Base-by-base conservation (phyloP, 1,140 invertebrate species). In the Delia radicum region DNA sequence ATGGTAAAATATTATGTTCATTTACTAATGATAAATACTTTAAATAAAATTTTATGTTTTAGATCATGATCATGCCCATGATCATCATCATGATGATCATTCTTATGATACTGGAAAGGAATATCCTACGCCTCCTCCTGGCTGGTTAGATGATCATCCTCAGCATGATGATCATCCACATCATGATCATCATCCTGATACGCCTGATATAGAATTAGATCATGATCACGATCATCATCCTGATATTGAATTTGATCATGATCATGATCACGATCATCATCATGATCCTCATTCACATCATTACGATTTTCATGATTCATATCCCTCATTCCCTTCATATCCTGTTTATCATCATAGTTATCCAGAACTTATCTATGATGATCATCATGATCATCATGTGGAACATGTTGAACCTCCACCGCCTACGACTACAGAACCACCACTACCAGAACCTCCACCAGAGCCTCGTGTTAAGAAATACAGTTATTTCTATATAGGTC, bases 401-500 rank as follows among this genome's bases (percentile, higher is more conserved):
- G 81, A 88, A 73, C 79, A 82, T 63, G 33, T 77, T 37, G 65
- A 78, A 0, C 77, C 80, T 3, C 79, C 88, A 76, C 78, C 88
- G 75, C 73, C 87, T 78, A 80, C 86, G 79, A 81, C 87, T 6
- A 87, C 89, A 8, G 88, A 89, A 27, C 80, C 85, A 37, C 77
- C 82, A 26, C 81, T 81, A n/a, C 86, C 87, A 74, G 83, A 87
- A 4, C 90, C 91, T 67, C 89, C 89, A 29, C 89, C 89, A 29
- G 90, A 91, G 81, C 89, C 89, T 71, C 89, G 92, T 79, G 89
- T 93, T 55, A 92, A 90, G 74, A 94, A 93, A 76, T 94, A 93
- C 87, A 93, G 92, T 81, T 94, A 94, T 84, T 94, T 94, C 81
- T 94, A 92, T 80, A 89, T 94, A 78, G 93, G 93, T 0, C 90